These are phyloP conservation scores for Leptodirus hochenwartii DNA, from an alignment of 2,888 invertebrate species.

Conservation along the genomic window DNA sequence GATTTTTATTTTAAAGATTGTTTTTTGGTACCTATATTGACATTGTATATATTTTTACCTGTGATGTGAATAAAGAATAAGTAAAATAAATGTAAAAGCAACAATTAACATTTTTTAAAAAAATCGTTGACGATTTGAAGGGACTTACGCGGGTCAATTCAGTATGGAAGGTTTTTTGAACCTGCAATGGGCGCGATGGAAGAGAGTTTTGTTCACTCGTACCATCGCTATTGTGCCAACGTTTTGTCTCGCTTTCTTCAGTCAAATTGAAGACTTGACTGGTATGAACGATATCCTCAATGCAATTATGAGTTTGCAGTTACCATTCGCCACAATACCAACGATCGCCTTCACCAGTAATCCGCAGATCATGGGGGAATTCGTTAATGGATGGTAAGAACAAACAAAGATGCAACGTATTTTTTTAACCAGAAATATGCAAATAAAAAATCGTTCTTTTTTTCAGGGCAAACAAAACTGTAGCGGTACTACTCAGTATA, in stretches of 20 bases:
- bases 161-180: slow-evolving; percentile 80
- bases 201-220: slow-evolving; percentile 66
- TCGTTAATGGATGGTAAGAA: slow-evolving; percentile 59
- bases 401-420: neutral
- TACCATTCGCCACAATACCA: slow-evolving; percentile 77
- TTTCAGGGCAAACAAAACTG: slow-evolving; percentile 47
- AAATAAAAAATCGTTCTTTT: slow-evolving; percentile 7
- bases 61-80: too few relatives aligned
- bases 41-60: too few relatives aligned
- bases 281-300: slow-evolving; percentile 74
- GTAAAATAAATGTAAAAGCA: too few relatives aligned
- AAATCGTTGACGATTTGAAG: slow-evolving; percentile 12
- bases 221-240: slow-evolving; percentile 64
- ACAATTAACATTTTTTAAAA: neutral
- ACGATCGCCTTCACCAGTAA: slow-evolving; percentile 74
- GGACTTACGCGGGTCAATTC: slow-evolving; percentile 73
- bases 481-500: slow-evolving; percentile 45
- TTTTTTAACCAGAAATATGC: slow-evolving; percentile 1
- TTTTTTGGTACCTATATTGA: too few relatives aligned
- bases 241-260: slow-evolving; percentile 49
- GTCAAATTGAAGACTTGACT: slow-evolving; percentile 48
- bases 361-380: slow-evolving; percentile 63
- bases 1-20: too few relatives aligned
- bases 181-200: slow-evolving; percentile 73
- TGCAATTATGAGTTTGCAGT: slow-evolving; percentile 69